phyloP scores from a whole-genome alignment of 2,888 invertebrate genomes.

The Drosophila melanocephala region DNA sequence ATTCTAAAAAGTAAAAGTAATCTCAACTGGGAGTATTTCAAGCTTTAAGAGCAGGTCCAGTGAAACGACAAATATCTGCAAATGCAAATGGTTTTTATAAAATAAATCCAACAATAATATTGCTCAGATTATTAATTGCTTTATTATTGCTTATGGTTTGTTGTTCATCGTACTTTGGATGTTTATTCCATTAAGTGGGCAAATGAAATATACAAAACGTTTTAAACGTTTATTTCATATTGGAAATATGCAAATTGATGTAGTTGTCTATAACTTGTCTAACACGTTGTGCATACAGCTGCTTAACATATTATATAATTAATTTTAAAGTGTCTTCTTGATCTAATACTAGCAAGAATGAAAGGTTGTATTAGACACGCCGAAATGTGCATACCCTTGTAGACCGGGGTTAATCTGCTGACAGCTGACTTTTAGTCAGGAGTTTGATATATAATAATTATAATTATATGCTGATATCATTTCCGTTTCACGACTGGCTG shows the following conservation, averaged over 20 bases:
- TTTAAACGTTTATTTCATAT: background rate
- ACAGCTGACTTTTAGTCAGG: no score
- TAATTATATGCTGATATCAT: no score
- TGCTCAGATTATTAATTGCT: background rate
- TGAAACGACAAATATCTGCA: background rate
- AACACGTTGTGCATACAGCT: background rate
- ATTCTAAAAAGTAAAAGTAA: conserved; percentile 4
- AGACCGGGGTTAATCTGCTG: no score
- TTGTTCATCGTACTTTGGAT: background rate
- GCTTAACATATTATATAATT: background rate
- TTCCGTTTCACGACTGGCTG: no score
- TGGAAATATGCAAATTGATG: background rate
- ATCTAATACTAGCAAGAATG: background rate
- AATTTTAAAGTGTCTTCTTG: background rate
- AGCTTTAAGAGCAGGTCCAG: background rate
- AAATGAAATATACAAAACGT: background rate
- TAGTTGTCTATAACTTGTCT: background rate
- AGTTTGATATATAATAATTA: no score
- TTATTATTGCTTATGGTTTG: background rate
- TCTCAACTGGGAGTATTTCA: background rate
- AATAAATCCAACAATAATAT: background rate
- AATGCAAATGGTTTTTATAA: background rate
- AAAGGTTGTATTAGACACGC: no score
- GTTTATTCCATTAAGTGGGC: background rate
- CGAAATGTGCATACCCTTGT: no score